Base-by-base conservation (phyloP, 2,797 vertebrate species). In the Onychomys leucogaster region DNA sequence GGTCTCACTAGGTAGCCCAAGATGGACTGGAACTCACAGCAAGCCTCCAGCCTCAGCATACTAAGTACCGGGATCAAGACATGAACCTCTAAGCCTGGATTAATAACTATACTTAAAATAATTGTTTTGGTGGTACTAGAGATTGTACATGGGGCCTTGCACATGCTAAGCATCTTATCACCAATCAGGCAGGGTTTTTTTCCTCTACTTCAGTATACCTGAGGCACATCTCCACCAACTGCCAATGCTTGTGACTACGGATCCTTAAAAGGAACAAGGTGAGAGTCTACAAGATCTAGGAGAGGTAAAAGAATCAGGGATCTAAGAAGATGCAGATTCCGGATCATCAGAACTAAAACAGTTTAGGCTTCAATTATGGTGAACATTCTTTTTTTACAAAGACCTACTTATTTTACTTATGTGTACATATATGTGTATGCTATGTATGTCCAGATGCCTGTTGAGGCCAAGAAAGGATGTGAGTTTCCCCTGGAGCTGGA, bases 261-360 rank as follows among this genome's bases (percentile, higher is more conserved):
- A 41, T 2, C 49, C 2, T 87, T 67, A 84, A 52, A 12, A 59
- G 11, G 27, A 46, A 87, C 76, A 81, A 89, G 27, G 27, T 82
- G 27, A 89, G 63, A 81, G 27, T 91, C 69, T 81, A 59, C 34
- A 87, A 93, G 67, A 69, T 32, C 41, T 49, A 69, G 73, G 34
- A 83, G 49, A 75, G 43, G 57, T 0, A 1, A 34, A 37, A 82
- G n/a, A 92, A 87, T 46, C 10, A 19, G 49, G 23, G 43, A 61
- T 87, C 37, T 93, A 29, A 80, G 5, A 16, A 85, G 49, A 96
- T 12, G 12, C 49, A 94, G 84, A 95, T 34, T 46, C 69, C 78
- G 14, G 4, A 1, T 86, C 75, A 81, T 46, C 46, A 91, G 81
- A 89, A 94, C 57, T 80, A n/a, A 92, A 95, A 65, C 32, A 83